Conservation (phyloP, 2,888 invertebrate species). For the Dicranocentrus wangi region DNA sequence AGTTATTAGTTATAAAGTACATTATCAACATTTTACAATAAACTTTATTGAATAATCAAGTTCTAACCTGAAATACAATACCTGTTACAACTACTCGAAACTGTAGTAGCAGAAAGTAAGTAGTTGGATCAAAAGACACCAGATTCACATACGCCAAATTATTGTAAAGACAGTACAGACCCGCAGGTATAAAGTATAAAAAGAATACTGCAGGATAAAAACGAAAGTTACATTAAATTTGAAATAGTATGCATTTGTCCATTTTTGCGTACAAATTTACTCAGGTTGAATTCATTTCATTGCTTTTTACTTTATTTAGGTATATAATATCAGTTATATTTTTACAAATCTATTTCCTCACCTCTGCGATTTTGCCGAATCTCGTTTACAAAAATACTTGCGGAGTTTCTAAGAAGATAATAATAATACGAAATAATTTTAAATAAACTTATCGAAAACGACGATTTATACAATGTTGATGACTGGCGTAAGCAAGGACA, state of each 20-base stretch:
- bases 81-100: slow-evolving; percentile 94
- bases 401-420: slow-evolving; percentile 79
- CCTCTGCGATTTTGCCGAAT: slow-evolving; percentile 78
- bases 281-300: too few species aligned
- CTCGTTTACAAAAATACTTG: slow-evolving; percentile 78
- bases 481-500: slow-evolving; percentile 39
- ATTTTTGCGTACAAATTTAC: too few species aligned
- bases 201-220: slow-evolving; percentile 78
- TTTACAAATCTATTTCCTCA: slow-evolving; percentile 67
- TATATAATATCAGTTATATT: not conserved
- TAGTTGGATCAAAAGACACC: slow-evolving; percentile 93
- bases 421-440: slow-evolving; percentile 39
- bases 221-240: too few species aligned
- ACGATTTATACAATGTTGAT: not conserved
- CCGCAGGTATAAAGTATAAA: slow-evolving; percentile 91
- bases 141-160: slow-evolving; percentile 94
- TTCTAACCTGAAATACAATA: slow-evolving; percentile 90
- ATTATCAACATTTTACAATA: slow-evolving; percentile 4
- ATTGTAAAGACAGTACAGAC: slow-evolving; percentile 94
- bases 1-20: slow-evolving; percentile 1
- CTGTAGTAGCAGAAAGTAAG: slow-evolving; percentile 92
- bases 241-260: too few species aligned
- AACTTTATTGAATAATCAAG: not conserved
- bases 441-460: slow-evolving; percentile 9
- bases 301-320: too few species aligned